Evolutionary conservation across 2,113 vertebrate species (phyloP).

Genomic region (Cettia cetti): DNA sequence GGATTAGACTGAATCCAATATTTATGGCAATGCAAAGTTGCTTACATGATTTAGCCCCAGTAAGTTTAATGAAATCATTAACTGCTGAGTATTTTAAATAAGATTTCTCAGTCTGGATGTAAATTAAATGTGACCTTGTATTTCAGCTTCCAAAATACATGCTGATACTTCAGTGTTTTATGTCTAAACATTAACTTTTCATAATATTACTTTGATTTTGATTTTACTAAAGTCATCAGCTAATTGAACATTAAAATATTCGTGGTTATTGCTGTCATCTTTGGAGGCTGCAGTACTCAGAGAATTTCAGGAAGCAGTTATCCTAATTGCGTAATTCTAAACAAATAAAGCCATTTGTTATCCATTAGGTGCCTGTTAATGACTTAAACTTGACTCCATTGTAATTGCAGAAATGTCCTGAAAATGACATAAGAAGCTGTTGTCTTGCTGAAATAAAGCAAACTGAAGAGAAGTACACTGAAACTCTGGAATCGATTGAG

Average conservation of each 20-base stretch:
- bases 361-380: not conserved
- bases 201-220: not conserved
- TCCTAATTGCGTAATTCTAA: slow-evolving; percentile 16
- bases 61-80: slow-evolving; percentile 7
- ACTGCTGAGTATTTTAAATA: not conserved
- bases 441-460: slow-evolving; percentile 94
- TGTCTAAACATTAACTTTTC: not conserved
- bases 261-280: not conserved
- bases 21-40: not conserved
- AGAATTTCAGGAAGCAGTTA: slow-evolving; percentile 34
- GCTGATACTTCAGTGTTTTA: not conserved
- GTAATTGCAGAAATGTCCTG: slow-evolving; percentile 84
- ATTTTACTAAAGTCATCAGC: not conserved
- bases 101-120: not conserved
- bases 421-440: slow-evolving; percentile 92
- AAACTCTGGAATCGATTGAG: slow-evolving; percentile 95
- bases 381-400: slow-evolving; percentile 40
- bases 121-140: not conserved
- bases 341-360: slow-evolving; percentile 24
- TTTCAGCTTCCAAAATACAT: not conserved
- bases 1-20: not conserved
- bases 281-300: not conserved
- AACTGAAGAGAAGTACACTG: slow-evolving; percentile 97
- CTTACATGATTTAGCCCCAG: not conserved
- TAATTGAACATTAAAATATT: slow-evolving; percentile 17